phyloP scores from a whole-genome alignment of 2,797 vertebrate genomes.

The Characodon lateralis region DNA sequence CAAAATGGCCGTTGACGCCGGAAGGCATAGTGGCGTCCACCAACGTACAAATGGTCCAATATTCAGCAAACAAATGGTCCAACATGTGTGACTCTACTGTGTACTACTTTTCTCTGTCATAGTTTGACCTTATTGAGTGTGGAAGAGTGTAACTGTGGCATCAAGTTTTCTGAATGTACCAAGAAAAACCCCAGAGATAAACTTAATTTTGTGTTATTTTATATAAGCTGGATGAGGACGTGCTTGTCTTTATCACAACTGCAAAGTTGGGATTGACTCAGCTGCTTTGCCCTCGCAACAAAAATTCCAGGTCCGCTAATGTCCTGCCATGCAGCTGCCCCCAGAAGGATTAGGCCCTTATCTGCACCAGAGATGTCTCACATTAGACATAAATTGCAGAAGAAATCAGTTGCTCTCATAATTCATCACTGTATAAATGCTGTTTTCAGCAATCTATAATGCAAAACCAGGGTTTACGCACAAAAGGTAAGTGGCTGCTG shows the following conservation, averaged over 20 bases:
- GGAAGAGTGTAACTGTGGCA: not conserved
- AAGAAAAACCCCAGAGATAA: not conserved
- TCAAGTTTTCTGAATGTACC: not conserved
- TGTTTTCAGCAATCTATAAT: constrained; percentile 61
- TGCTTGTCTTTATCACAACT: not conserved
- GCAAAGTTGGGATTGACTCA: not conserved
- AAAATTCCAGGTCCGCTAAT: not conserved
- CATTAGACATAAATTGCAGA: constrained; percentile 25
- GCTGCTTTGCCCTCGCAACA: constrained; percentile 13
- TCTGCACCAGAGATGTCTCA: constrained; percentile 23
- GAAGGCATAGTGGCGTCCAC: too few relatives aligned
- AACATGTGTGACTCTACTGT: not conserved
- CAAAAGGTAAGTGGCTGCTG: constrained; percentile 38
- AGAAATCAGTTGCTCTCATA: constrained; percentile 13
- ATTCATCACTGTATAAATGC: constrained; percentile 39
- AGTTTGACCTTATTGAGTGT: not conserved
- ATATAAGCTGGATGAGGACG: not conserved
- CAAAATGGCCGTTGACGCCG: too few relatives aligned
- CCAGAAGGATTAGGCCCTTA: constrained; percentile 27
- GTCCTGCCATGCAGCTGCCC: not conserved
- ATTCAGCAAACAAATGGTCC: too few relatives aligned
- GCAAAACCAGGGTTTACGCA: constrained; percentile 58
- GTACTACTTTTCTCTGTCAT: not conserved
- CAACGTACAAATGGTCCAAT: too few relatives aligned
- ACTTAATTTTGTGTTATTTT: not conserved